Evolutionary conservation across 1,140 invertebrate genomes (phyloP), one percentile per base, ranked within the genome.

Genomic region (Coenobita brevimanus): DNA sequence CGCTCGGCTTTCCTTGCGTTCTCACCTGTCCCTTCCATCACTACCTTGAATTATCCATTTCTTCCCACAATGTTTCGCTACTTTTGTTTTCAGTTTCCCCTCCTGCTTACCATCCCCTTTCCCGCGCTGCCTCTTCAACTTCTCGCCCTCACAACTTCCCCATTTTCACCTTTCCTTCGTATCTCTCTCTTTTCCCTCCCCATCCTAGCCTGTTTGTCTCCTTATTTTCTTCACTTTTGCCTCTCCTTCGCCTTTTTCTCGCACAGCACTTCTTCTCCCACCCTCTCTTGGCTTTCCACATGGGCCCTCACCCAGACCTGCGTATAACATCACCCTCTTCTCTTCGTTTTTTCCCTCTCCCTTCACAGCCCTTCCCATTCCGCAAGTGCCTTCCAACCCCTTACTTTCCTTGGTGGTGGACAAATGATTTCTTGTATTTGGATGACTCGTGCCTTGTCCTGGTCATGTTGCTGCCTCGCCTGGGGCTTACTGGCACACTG

Each of bases 351-450:
- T 24, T 43, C 41, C 21, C 33, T 21, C 30, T 8, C 71, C 6
- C 36, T 8, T 43, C 38, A 4, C 38, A 15, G 21, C 73, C 41
- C n/a, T n/a, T 57, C 54, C n/a, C 10, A 10, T 13, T 13, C 54
- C 54, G n/a, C 54, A 10, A 57, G 13, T n/a, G n/a, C n/a, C 24
- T 33, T 17, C n/a, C 67, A 38, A 30, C 41, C 67, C n/a, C 67
- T 71, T 38, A 38, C 30, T 71, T 38, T 71, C 67, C n/a, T 38
- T 71, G n/a, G n/a, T n/a, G n/a, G n/a, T n/a, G n/a, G n/a, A n/a
- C n/a, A n/a, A n/a, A n/a, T n/a, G n/a, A n/a, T n/a, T n/a, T n/a
- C n/a, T n/a, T n/a, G n/a, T n/a, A n/a, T n/a, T n/a, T n/a, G n/a
- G n/a, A n/a, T n/a, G n/a, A n/a, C n/a, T n/a, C 46, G 6, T 50